Conservation (phyloP, 2,797 vertebrate species). For the Characodon lateralis region DNA sequence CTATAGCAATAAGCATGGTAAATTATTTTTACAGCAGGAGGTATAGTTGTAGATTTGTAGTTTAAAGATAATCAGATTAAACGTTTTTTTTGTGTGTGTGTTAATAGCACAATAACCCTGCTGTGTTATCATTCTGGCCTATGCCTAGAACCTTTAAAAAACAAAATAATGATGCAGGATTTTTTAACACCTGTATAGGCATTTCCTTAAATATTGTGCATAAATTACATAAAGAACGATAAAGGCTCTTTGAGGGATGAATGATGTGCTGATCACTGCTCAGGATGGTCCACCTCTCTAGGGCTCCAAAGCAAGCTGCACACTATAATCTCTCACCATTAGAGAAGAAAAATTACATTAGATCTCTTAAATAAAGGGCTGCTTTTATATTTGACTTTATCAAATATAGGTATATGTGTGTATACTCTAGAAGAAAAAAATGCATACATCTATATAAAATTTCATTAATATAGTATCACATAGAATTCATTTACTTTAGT, state of each 20-base stretch:
- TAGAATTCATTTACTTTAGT: conserved; percentile 67
- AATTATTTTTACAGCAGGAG: background rate
- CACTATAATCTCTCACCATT: conserved; percentile 46
- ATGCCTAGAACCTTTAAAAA: background rate
- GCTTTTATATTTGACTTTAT: conserved; percentile 74
- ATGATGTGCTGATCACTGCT: conserved; percentile 36
- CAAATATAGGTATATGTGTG: conserved; percentile 78
- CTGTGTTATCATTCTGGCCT: background rate
- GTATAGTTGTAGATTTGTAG: background rate
- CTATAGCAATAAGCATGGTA: background rate
- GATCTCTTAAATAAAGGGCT: conserved; percentile 72
- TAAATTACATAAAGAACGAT: conserved; percentile 17
- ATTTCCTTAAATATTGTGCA: conserved; percentile 10
- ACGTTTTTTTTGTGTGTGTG: no score
- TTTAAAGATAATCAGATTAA: conserved; percentile 1
- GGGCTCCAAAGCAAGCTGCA: conserved; percentile 49
- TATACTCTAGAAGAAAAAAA: conserved; percentile 70
- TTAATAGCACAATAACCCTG: background rate
- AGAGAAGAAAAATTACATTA: conserved; percentile 58
- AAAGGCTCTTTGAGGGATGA: conserved; percentile 17
- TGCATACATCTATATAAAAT: conserved; percentile 77
- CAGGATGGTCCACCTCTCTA: conserved; percentile 36
- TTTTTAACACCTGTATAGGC: conserved; percentile 1
- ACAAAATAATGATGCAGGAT: background rate
- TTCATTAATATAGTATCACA: conserved; percentile 72